A percentile compares a stretch with the other conserved stretches of the same genome.
These are phyloP conservation scores for Zaprionus davidi DNA, from an alignment of 1,140 invertebrate genomes.

Conservation along the genomic window DNA sequence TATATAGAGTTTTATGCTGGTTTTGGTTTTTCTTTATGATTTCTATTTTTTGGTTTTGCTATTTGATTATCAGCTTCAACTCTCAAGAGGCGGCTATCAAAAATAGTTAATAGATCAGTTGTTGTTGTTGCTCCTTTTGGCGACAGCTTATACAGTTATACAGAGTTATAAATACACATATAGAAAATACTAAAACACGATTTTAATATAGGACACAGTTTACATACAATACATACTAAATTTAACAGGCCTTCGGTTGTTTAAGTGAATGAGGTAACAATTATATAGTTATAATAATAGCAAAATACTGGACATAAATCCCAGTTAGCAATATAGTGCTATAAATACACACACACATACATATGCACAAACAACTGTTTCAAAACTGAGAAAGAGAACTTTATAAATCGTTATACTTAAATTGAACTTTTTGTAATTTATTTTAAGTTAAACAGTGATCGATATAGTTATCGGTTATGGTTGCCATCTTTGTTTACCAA, in stretches of 20 bases:
- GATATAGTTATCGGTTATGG: no score
- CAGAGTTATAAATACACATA: conserved; percentile 53
- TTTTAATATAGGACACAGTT: conserved; percentile 49
- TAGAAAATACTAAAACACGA: conserved; percentile 56
- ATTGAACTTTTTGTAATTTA: no score
- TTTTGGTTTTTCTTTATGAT: conserved; percentile 15
- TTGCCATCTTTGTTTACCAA: no score
- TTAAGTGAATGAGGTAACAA: conserved; percentile 62
- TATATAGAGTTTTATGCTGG: conserved; percentile 12
- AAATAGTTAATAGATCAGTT: conserved; percentile 46
- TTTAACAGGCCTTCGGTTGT: conserved; percentile 58
- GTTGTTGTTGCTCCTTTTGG: conserved; percentile 12
- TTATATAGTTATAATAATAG: conserved; percentile 58
- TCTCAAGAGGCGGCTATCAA: conserved; percentile 60
- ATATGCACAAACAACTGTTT: background rate
- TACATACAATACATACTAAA: conserved; percentile 52
- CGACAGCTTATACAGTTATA: conserved; percentile 1
- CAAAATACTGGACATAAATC: conserved; percentile 12
- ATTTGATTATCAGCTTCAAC: conserved; percentile 20
- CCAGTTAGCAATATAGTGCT: conserved; percentile 10
- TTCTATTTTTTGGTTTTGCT: conserved; percentile 35
- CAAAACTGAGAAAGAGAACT: background rate
- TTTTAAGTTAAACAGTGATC: no score
- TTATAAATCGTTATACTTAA: background rate
- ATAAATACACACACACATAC: conserved; percentile 11